Percentiles rank a stretch among this genome's conserved stretches.
Conservation (phyloP, 2,888 invertebrate genomes). For the Drosophila rubida region DNA sequence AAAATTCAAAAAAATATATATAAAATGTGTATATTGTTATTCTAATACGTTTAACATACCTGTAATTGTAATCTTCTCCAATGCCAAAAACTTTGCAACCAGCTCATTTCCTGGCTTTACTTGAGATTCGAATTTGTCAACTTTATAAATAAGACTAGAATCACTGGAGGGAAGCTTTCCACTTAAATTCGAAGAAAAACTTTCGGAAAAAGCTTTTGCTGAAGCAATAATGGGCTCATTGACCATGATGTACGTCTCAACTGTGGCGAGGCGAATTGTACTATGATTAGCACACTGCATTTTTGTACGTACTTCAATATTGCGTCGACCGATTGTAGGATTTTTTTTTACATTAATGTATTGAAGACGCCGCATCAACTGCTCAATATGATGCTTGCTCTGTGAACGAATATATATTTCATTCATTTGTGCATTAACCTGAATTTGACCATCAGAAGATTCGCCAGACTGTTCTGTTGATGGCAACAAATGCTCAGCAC, state of each 20-base stretch:
- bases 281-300: conserved; percentile 83
- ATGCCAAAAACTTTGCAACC: conserved; percentile 6
- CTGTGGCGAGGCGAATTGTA: conserved; percentile 81
- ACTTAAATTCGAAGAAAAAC: conserved; percentile 2
- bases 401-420: conserved; percentile 96
- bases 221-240: conserved; percentile 72
- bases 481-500: conserved; percentile 83
- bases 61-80: conserved; percentile 49
- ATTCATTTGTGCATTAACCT: conserved; percentile 88
- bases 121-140: conserved; percentile 20
- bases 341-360: conserved; percentile 96
- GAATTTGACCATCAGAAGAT: conserved; percentile 90
- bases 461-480: conserved; percentile 8
- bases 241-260: conserved; percentile 85
- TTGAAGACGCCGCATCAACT: conserved; percentile 92
- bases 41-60: conserved; percentile 28
- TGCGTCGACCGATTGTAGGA: conserved; percentile 97
- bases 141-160: conserved; percentile 21
- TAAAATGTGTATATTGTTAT: no score
- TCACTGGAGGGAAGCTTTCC: conserved; percentile 10
- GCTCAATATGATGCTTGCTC: conserved; percentile 95
- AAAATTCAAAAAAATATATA: no score
- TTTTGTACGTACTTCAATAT: conserved; percentile 85
- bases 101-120: conserved; percentile 12
- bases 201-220: neutral